A percentile compares a stretch with the other conserved stretches of the same genome.
Conservation (phyloP, 2,113 vertebrate species). For the Nycticebus coucang region DNA sequence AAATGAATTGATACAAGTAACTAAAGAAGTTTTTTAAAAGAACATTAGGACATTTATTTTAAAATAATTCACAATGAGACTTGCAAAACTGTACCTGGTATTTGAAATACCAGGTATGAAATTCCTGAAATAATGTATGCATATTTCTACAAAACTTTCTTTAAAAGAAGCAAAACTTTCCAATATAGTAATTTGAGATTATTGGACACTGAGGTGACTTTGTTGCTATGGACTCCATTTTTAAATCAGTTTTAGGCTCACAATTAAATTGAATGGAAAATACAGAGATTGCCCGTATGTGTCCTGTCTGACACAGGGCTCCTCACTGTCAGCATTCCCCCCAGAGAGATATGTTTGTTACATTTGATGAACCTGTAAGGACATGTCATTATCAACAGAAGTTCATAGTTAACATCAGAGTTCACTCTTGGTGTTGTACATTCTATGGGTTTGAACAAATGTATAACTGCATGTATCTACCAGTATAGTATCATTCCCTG, state of each 20-base stretch:
- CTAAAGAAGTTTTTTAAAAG: background rate
- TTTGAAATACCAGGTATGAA: background rate
- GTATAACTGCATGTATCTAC: background rate
- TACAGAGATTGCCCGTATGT: background rate
- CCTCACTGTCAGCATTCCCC: no score
- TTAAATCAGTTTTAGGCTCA: background rate
- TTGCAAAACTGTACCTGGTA: background rate
- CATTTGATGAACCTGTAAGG: background rate
- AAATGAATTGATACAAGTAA: background rate
- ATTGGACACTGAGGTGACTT: background rate
- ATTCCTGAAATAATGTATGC: background rate
- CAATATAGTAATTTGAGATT: background rate
- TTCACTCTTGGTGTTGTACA: background rate
- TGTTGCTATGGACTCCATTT: background rate
- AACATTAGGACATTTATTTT: background rate
- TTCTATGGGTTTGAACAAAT: background rate
- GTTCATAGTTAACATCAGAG: no score
- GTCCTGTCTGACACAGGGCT: background rate
- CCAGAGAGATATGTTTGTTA: background rate
- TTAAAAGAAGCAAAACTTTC: background rate
- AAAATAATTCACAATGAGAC: background rate
- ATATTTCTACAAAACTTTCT: background rate
- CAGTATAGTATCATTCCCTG: background rate
- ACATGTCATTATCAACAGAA: no score
- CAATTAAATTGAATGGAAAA: background rate